Conservation (phyloP, 2,113 vertebrate species). For the Ia io region DNA sequence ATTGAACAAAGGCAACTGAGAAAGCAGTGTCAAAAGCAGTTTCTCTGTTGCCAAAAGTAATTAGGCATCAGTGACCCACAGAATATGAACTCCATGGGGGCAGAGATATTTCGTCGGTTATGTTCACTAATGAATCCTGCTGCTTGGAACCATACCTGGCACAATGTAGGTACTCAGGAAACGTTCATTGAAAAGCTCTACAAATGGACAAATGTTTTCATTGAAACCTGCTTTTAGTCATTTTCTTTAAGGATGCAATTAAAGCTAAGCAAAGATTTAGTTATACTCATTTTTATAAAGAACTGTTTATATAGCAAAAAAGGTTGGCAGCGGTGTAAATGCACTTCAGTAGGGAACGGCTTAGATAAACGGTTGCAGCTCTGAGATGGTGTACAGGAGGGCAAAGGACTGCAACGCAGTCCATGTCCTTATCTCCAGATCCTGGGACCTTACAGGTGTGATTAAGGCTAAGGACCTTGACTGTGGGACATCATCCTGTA, state of each 20-base stretch:
- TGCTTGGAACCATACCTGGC: not conserved
- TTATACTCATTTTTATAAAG: not conserved
- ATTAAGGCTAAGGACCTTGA: not conserved
- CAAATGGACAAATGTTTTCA: not conserved
- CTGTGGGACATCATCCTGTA: not conserved
- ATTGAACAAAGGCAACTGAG: not conserved
- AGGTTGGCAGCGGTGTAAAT: not conserved
- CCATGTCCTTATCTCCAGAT: not conserved
- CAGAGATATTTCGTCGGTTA: not conserved
- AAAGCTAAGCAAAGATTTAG: not conserved
- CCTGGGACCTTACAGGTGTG: not conserved
- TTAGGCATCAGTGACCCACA: fast-evolving
- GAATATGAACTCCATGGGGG: not conserved
- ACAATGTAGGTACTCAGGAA: not conserved
- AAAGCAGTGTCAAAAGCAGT: not conserved
- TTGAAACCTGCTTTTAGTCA: not conserved
- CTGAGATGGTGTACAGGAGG: fast-evolving
- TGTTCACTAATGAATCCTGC: not conserved
- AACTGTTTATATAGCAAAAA: not conserved
- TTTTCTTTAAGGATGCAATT: slow-evolving; percentile 20
- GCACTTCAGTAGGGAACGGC: fast-evolving
- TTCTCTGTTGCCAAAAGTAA: not conserved
- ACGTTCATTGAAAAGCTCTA: not conserved
- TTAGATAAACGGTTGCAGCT: not conserved
- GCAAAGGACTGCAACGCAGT: not conserved